Conservation (phyloP, 2,113 vertebrate species). For the Psilopogon haemacephalus region DNA sequence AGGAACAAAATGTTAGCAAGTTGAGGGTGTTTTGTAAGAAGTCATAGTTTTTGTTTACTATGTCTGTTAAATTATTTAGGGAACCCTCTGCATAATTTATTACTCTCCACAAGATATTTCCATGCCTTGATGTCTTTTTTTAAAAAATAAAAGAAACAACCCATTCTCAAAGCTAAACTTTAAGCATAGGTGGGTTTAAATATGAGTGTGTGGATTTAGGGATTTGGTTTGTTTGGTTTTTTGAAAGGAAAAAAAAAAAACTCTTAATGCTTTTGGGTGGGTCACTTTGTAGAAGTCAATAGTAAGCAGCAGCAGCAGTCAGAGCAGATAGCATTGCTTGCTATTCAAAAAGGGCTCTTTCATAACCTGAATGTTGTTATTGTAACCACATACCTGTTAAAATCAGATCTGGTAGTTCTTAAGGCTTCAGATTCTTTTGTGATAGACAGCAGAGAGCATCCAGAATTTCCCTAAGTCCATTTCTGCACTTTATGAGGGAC, state of each 20-base stretch:
- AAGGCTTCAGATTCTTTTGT: not conserved
- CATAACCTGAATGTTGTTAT: not conserved
- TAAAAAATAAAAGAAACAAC: not conserved
- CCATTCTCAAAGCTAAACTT: not conserved
- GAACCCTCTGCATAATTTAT: slow-evolving; percentile 34
- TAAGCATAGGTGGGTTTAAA: not conserved
- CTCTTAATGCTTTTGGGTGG: not conserved
- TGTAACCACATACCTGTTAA: not conserved
- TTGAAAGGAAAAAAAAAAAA: not conserved
- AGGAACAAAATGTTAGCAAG: not conserved
- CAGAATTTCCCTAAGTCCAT: not conserved
- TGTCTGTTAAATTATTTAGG: slow-evolving; percentile 44
- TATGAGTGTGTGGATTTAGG: not conserved
- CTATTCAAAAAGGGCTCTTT: not conserved
- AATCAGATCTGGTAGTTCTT: not conserved
- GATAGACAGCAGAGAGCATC: not conserved
- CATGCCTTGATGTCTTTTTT: not conserved
- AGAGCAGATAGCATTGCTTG: not conserved
- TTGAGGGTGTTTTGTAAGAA: not conserved
- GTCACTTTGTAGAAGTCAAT: not conserved
- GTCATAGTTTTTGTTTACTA: slow-evolving; percentile 1
- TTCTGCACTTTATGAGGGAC: not conserved
- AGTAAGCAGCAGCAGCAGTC: not conserved
- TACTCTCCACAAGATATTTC: not conserved
- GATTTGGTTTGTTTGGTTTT: not conserved